phyloP scores from a whole-genome alignment of 2,888 invertebrate genomes.

The Chloroclystis v-ata region DNA sequence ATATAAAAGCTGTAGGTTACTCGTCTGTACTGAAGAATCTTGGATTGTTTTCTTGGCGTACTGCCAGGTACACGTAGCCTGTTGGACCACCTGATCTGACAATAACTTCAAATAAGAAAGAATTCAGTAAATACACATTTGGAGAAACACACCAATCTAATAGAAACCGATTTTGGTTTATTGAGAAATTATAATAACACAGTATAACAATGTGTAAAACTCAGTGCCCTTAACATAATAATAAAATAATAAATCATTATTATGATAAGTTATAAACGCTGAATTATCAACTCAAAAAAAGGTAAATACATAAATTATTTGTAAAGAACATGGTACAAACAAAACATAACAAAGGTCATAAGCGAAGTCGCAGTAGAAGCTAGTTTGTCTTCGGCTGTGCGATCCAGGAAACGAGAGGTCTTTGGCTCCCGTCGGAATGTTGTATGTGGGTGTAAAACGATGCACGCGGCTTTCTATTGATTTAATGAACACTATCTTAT shows the following conservation, averaged over 20 bases:
- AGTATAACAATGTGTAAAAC: too few relatives aligned
- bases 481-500: conserved; percentile 74
- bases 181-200: too few relatives aligned
- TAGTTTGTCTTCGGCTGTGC: conserved; percentile 48
- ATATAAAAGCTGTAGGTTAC: conserved; percentile 6
- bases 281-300: too few relatives aligned
- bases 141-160: too few relatives aligned
- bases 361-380: conserved; percentile 4
- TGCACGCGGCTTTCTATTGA: conserved; percentile 72
- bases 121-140: neutral
- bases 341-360: neutral
- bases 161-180: too few relatives aligned
- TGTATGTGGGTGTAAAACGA: conserved; percentile 60
- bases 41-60: neutral
- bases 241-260: too few relatives aligned
- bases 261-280: too few relatives aligned
- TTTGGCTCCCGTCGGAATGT: conserved; percentile 74
- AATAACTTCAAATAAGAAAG: neutral
- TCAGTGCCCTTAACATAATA: too few relatives aligned
- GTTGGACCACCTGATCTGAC: neutral
- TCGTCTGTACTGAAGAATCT: conserved; percentile 9
- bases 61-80: conserved; percentile 1
- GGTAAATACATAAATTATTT: too few relatives aligned
- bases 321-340: neutral
- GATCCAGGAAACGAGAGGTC: conserved; percentile 73